These are phyloP conservation scores for Psilopsiagon aymara DNA, from an alignment of 2,113 vertebrate species.

Conservation along the genomic window DNA sequence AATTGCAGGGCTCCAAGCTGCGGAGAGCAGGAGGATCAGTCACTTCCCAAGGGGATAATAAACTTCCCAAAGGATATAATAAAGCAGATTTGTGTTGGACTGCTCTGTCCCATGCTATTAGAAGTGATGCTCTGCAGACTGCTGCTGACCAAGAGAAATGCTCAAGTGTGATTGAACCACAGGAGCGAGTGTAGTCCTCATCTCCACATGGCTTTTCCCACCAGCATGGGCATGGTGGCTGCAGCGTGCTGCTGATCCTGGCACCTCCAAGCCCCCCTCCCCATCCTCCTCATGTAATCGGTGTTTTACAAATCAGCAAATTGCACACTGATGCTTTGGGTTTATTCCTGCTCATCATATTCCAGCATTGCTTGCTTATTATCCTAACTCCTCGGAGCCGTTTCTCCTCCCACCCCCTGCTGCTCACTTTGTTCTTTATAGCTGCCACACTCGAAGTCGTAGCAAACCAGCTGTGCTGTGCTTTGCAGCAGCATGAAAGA, in stretches of 20 bases:
- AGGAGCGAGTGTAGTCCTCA: background rate
- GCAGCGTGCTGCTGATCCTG: accelerated
- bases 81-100: background rate
- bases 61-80: background rate
- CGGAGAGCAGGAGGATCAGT: accelerated
- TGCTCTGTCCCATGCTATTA: background rate
- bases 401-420: background rate
- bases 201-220: accelerated
- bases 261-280: background rate
- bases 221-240: background rate
- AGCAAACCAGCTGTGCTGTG: background rate
- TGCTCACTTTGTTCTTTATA: background rate
- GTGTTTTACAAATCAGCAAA: background rate
- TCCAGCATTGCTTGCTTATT: background rate
- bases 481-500: background rate
- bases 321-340: background rate
- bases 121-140: background rate
- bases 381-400: background rate
- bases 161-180: accelerated
- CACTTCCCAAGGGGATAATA: background rate
- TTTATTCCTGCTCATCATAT: background rate
- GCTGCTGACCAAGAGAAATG: background rate
- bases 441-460: background rate
- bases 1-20: background rate
- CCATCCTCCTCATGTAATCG: background rate